phyloP scores from a whole-genome alignment of 92 coral and sea anemone species.

The Palythoa grandis region DNA sequence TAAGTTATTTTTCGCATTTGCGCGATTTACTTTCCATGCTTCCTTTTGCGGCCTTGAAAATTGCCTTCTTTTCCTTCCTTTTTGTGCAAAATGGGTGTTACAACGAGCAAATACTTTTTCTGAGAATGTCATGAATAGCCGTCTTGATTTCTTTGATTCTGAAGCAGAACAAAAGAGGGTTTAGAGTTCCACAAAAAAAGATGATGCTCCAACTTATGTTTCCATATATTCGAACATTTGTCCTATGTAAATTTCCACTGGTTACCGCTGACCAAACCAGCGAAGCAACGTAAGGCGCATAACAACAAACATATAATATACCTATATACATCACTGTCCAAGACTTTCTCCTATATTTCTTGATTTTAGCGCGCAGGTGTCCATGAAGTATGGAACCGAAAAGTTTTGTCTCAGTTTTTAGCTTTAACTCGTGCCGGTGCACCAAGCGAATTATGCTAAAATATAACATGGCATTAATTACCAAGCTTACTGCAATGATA shows the following conservation, averaged over 20 bases:
- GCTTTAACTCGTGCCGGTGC: conserved; percentile 16
- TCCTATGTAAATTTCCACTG: neutral
- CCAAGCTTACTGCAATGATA: neutral
- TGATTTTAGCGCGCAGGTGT: conserved; percentile 13
- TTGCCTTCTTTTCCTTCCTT: neutral
- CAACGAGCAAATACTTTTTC: neutral
- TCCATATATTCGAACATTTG: conserved; percentile 25
- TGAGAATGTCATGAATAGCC: neutral
- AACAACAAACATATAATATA: conserved; percentile 1
- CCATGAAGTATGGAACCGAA: conserved; percentile 17
- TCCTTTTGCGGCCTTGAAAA: no score
- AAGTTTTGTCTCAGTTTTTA: conserved; percentile 11
- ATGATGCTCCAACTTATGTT: conserved; percentile 17
- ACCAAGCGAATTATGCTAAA: conserved; percentile 25
- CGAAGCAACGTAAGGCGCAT: conserved; percentile 23
- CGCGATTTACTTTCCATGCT: no score
- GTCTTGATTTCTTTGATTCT: conserved; percentile 18
- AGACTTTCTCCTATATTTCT: conserved; percentile 15
- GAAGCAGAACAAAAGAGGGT: conserved; percentile 26
- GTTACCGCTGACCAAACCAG: conserved; percentile 12
- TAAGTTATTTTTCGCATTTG: no score
- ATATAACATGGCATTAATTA: conserved; percentile 7
- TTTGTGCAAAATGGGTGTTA: neutral
- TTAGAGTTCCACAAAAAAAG: conserved; percentile 28
- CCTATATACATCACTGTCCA: conserved; percentile 6